phyloP scores from a whole-genome alignment of 1,140 invertebrate species.

The Propsilocerus akamusi region DNA sequence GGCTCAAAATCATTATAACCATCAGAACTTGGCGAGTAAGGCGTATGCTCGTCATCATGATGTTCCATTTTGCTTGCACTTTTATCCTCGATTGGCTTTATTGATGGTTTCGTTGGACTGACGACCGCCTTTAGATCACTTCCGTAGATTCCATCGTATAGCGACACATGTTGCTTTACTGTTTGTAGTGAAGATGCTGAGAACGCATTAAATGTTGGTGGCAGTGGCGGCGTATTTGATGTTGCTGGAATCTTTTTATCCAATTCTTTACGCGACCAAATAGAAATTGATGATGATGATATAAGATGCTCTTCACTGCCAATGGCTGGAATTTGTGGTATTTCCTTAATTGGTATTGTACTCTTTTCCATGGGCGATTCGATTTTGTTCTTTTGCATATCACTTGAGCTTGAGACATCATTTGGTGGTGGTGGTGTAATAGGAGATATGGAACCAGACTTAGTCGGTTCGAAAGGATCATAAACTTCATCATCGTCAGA shows the following conservation, averaged over 20 bases:
- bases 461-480: slow-evolving; percentile 75
- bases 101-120: neutral
- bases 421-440: slow-evolving; percentile 22
- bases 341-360: neutral
- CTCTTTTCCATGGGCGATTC: neutral
- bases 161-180: neutral
- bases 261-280: neutral
- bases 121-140: neutral
- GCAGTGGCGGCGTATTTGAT: neutral
- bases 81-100: neutral
- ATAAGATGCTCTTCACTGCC: neutral
- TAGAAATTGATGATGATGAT: neutral
- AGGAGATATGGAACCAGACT: slow-evolving; percentile 42
- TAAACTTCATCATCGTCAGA: slow-evolving; percentile 49
- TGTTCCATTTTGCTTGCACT: neutral
- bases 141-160: neutral
- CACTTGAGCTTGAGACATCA: neutral
- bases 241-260: neutral
- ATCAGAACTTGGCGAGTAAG: slow-evolving; percentile 66
- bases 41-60: slow-evolving; percentile 30
- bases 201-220: neutral
- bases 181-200: neutral
- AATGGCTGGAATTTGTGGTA: neutral
- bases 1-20: slow-evolving; percentile 77
- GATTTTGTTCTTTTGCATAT: slow-evolving; percentile 1